Evolutionary conservation across 2,797 vertebrate genomes (phyloP), one percentile per base, ranked within the genome.

Genomic region (Lagorchestes hirsutus): DNA sequence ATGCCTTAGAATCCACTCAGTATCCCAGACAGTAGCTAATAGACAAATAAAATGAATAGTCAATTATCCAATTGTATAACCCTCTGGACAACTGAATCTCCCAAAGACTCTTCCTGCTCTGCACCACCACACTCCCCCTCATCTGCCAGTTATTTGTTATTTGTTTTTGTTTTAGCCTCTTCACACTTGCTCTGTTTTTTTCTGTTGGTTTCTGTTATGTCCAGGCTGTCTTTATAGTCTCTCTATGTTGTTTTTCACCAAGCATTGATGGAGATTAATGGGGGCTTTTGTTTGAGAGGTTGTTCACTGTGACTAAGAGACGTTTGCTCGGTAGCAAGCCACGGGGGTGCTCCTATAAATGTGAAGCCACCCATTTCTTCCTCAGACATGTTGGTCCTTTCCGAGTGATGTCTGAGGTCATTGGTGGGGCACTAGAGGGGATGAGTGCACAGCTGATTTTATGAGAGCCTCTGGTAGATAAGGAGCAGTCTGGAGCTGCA

Each of bases 381-480:
- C 46, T 2, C 28, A 18, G 5, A 50, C 28, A 67, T 11, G 90
- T 52, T 96, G 87, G 55, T 97, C 95, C 59, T 93, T 91, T 34
- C 92, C 56, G 91, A 98, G 94, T 12, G 91, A 96, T 95, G 94
- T 92, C 97, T 93, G 97, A 97, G 98, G 98, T 98, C 98, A 98
- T 8, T 95, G 58, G 91, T 93, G 55, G 98, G 98, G 95, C 98
- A 98, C 91, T n/a, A 16, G 62, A 0, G 1, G 93, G 67, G 94
- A 94, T 96, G 97, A 97, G 96, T 12, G 97, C 97, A 24, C 67
- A 55, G 93, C 90, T 96, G 95, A 94, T 96, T 98, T 98, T 98
- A 98, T 97, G 98, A 97, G 98, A 92, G 92, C 95, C 52, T 94
- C 94, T 50, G 16, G 54, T 34, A 98, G 98, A 98, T 98, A 98